Conservation (phyloP, 2,888 invertebrate species). For the Hyles lineata region DNA sequence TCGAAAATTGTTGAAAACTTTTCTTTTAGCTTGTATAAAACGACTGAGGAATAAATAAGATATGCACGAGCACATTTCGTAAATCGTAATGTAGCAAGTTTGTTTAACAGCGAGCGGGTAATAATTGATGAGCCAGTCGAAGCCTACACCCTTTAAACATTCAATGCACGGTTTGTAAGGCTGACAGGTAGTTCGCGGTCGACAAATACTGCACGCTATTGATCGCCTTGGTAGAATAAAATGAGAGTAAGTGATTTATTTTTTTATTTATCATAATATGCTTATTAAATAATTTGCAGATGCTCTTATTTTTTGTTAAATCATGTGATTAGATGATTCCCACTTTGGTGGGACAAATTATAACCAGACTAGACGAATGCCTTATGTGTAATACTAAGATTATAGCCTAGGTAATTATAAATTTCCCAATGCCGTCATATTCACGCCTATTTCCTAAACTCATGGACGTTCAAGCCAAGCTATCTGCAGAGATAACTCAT, state of each 20-base stretch:
- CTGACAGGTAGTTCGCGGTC: background rate
- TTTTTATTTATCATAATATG: too few relatives aligned
- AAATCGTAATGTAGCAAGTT: background rate
- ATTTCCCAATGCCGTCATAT: too few relatives aligned
- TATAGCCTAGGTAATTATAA: too few relatives aligned
- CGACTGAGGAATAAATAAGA: background rate
- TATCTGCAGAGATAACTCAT: background rate
- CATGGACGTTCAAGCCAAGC: background rate
- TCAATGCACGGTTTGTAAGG: background rate
- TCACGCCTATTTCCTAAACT: too few relatives aligned
- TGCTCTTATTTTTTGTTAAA: too few relatives aligned
- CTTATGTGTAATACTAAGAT: too few relatives aligned
- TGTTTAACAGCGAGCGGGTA: background rate
- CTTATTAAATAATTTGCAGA: too few relatives aligned
- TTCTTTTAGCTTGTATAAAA: background rate
- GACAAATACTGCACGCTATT: background rate
- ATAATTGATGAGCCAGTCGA: background rate
- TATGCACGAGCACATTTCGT: background rate
- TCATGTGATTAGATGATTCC: too few relatives aligned
- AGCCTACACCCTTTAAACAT: background rate
- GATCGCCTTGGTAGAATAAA: too few relatives aligned
- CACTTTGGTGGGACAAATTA: too few relatives aligned
- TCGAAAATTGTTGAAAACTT: background rate
- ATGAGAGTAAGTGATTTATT: too few relatives aligned
- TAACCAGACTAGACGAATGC: too few relatives aligned